Percentiles rank a stretch among this genome's conserved stretches.
Conservation (phyloP, 2,888 invertebrate species). For the Blomia tropicalis region DNA sequence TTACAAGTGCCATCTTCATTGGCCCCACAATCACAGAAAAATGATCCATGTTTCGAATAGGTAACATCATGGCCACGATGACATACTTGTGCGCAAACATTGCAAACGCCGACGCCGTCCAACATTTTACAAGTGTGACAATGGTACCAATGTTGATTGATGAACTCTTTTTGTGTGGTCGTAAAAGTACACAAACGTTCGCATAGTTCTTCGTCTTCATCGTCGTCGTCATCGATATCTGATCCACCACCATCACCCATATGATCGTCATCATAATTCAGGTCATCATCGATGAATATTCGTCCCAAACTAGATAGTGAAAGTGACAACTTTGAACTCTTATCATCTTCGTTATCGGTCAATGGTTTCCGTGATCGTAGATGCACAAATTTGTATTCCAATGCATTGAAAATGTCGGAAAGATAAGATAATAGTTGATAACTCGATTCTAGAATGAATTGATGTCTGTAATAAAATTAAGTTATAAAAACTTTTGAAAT, state of each 20-base stretch:
- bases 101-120: slow-evolving; percentile 93
- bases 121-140: slow-evolving; percentile 98
- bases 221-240: slow-evolving; percentile 34
- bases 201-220: slow-evolving; percentile 73
- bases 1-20: slow-evolving; percentile 70
- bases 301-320: slow-evolving; percentile 25
- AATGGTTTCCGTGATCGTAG: slow-evolving; percentile 24
- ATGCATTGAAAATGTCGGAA: slow-evolving; percentile 52
- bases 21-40: slow-evolving; percentile 98
- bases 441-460: slow-evolving; percentile 40
- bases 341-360: slow-evolving; percentile 27
- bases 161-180: slow-evolving; percentile 88
- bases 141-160: slow-evolving; percentile 79
- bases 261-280: slow-evolving; percentile 61
- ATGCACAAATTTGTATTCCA: slow-evolving; percentile 33
- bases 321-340: slow-evolving; percentile 31
- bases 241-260: slow-evolving; percentile 28
- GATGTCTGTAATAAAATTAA: slow-evolving; percentile 28
- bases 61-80: slow-evolving; percentile 90
- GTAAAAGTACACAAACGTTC: slow-evolving; percentile 91
- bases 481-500: background rate
- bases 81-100: slow-evolving; percentile 89
- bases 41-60: slow-evolving; percentile 93
- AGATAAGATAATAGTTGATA: slow-evolving; percentile 70
- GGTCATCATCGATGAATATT: slow-evolving; percentile 53